phyloP scores from a whole-genome alignment of 2,113 vertebrate genomes.

The Apodemus sylvaticus region DNA sequence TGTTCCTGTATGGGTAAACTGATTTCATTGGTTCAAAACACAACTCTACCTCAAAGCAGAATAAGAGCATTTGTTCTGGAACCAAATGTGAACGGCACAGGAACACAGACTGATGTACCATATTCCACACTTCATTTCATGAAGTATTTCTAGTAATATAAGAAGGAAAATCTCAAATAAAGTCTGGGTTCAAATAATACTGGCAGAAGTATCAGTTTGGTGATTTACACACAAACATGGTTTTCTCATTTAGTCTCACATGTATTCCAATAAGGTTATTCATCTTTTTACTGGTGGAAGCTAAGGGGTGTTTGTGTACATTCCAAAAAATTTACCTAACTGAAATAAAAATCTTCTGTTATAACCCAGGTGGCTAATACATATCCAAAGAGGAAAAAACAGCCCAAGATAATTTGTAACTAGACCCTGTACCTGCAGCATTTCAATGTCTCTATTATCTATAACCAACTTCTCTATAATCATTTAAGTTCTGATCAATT shows the following conservation, averaged over 20 bases:
- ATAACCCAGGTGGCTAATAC: background rate
- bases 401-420: background rate
- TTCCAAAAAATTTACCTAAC: background rate
- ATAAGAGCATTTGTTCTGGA: background rate
- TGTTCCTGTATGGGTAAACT: background rate
- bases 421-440: background rate
- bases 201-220: background rate
- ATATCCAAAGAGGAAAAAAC: background rate
- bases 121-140: background rate
- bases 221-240: background rate
- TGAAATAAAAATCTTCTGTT: background rate
- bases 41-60: too few relatives aligned
- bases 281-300: background rate
- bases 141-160: background rate
- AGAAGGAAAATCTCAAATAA: background rate
- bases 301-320: too few relatives aligned
- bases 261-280: background rate
- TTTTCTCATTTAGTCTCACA: too few relatives aligned
- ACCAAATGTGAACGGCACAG: background rate
- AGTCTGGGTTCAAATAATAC: background rate
- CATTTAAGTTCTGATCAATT: background rate
- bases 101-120: too few relatives aligned
- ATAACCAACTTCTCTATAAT: too few relatives aligned
- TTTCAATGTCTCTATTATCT: too few relatives aligned
- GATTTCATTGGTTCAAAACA: background rate